Conservation (phyloP, 2,797 vertebrate genomes). For the Micromesistius poutassou region DNA sequence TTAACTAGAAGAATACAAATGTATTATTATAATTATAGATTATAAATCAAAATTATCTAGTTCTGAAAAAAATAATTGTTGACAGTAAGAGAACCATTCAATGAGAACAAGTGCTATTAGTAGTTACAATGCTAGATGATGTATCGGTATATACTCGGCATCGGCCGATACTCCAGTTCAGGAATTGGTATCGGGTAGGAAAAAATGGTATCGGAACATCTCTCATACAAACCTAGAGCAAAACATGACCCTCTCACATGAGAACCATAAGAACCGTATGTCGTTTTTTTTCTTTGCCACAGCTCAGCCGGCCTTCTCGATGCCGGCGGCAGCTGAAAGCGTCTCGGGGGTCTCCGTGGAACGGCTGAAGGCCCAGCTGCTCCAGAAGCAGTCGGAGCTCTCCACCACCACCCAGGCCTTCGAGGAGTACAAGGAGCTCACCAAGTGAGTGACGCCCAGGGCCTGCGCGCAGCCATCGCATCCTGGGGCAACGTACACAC, state of each 20-base stretch:
- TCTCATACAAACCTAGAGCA: neutral
- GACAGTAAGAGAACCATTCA: too few relatives aligned
- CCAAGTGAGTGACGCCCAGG: slow-evolving; percentile 76
- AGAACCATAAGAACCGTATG: neutral
- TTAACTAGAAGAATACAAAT: too few relatives aligned
- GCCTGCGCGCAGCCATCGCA: neutral
- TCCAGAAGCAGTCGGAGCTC: slow-evolving; percentile 85
- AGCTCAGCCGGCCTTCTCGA: slow-evolving; percentile 69
- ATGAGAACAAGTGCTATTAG: too few relatives aligned
- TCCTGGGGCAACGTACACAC: neutral
- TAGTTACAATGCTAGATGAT: too few relatives aligned
- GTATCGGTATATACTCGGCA: too few relatives aligned
- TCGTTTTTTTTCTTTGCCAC: slow-evolving; percentile 27
- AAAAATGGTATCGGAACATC: neutral
- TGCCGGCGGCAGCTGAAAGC: slow-evolving; percentile 63
- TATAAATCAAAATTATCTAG: too few relatives aligned
- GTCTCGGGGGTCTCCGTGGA: slow-evolving; percentile 69
- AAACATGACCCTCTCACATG: neutral
- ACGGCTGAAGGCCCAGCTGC: slow-evolving; percentile 81
- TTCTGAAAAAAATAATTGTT: too few relatives aligned
- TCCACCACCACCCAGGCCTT: slow-evolving; percentile 82
- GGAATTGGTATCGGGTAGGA: too few relatives aligned
- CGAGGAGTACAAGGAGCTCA: slow-evolving; percentile 89
- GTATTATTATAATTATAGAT: too few relatives aligned
- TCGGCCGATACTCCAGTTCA: too few relatives aligned